Percentiles rank a stretch among this genome's conserved stretches.
These are phyloP conservation scores for Myotis findleyi DNA, from an alignment of 2,797 vertebrate species.

Conservation along the genomic window DNA sequence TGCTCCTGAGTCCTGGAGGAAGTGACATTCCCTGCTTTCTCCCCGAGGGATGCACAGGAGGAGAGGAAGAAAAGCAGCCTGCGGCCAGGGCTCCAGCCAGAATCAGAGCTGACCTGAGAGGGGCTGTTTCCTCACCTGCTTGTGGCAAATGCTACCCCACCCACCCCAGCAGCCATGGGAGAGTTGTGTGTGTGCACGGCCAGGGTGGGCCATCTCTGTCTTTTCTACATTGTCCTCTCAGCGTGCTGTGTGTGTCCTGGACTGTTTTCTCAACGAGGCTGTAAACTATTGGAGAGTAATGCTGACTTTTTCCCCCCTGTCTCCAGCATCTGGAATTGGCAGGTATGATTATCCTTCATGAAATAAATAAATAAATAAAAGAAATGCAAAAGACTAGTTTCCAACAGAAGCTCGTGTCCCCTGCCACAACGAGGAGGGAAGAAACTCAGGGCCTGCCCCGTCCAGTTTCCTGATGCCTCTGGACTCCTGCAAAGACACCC, in stretches of 20 bases:
- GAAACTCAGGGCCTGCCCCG: neutral
- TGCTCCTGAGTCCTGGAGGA: neutral
- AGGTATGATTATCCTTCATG: neutral
- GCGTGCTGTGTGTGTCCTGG: neutral
- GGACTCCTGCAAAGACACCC: neutral
- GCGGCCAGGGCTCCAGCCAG: neutral
- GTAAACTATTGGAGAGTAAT: constrained; percentile 4
- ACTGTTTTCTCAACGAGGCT: neutral
- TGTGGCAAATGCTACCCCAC: neutral
- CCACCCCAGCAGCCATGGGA: neutral
- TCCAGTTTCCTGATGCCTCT: neutral
- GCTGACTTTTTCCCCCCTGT: neutral
- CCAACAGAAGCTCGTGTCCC: neutral
- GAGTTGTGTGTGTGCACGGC: neutral
- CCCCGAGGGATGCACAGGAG: neutral
- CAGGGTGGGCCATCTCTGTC: neutral
- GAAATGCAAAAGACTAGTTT: neutral
- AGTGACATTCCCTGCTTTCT: neutral
- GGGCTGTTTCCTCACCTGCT: neutral
- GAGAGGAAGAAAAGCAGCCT: neutral
- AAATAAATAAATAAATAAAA: constrained; percentile 11
- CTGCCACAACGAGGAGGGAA: neutral
- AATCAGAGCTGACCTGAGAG: neutral
- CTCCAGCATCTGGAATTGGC: neutral
- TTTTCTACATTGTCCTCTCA: neutral